Evolutionary conservation across 2,888 invertebrate genomes (phyloP).

Genomic region (Caenorhabditis virilis): DNA sequence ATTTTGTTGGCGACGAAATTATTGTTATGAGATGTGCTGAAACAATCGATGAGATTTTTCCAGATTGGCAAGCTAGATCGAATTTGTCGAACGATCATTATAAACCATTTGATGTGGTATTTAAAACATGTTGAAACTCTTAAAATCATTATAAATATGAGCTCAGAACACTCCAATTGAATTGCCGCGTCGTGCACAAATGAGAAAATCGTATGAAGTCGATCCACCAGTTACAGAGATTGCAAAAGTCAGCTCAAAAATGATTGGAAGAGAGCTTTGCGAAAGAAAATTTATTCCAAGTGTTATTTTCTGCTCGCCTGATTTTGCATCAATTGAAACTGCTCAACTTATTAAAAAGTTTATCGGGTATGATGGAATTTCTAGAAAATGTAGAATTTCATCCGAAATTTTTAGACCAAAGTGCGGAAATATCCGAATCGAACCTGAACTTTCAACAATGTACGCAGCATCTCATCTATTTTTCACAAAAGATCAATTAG

Average conservation of each 20-base stretch:
- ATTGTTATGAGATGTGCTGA: slow-evolving; percentile 36
- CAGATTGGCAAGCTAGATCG: slow-evolving; percentile 38
- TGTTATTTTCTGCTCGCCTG: slow-evolving; percentile 39
- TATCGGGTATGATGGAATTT: slow-evolving; percentile 7
- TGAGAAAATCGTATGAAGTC: slow-evolving; percentile 27
- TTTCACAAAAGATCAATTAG: slow-evolving; percentile 11
- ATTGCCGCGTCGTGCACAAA: slow-evolving; percentile 29
- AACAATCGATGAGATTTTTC: slow-evolving; percentile 42
- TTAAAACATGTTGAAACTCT: background rate
- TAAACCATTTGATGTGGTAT: slow-evolving; percentile 45
- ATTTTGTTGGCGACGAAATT: slow-evolving; percentile 30
- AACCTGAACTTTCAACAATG: slow-evolving; percentile 32
- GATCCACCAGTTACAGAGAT: slow-evolving; percentile 49
- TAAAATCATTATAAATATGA: background rate
- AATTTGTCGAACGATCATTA: slow-evolving; percentile 25
- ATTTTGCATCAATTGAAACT: slow-evolving; percentile 47
- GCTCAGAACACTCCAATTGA: slow-evolving; percentile 46
- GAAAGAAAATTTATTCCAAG: slow-evolving; percentile 21
- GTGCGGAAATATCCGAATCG: slow-evolving; percentile 30
- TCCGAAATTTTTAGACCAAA: slow-evolving; percentile 16
- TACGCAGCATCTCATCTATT: slow-evolving; percentile 18
- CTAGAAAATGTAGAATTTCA: background rate
- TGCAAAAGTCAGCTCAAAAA: slow-evolving; percentile 34
- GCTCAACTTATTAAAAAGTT: slow-evolving; percentile 28
- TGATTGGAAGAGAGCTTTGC: slow-evolving; percentile 39